Evolutionary conservation across 2,888 invertebrate genomes (phyloP).

Genomic region (Hydriomena furcata): DNA sequence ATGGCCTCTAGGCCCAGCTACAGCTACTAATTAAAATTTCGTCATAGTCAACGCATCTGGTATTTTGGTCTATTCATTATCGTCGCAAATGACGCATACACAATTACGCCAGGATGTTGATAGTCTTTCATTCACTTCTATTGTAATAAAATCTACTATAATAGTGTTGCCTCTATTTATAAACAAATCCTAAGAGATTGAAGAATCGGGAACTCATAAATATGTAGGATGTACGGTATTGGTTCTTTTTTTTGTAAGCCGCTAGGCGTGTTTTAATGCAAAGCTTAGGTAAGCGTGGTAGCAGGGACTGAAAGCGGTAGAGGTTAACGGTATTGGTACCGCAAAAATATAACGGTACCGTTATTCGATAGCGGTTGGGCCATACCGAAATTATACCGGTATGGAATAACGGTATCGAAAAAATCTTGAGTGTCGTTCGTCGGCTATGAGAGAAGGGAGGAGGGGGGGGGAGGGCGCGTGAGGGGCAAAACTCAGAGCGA

Average conservation of each 20-base stretch:
- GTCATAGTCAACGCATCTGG: constrained; percentile 35
- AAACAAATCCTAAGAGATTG: constrained; percentile 38
- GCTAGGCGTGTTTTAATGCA: too few relatives aligned
- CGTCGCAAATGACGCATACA: constrained; percentile 54
- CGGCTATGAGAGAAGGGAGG: too few relatives aligned
- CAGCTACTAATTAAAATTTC: constrained; percentile 20
- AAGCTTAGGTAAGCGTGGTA: too few relatives aligned
- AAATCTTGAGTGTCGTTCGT: too few relatives aligned
- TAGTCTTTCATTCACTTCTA: constrained; percentile 66
- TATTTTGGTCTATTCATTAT: constrained; percentile 35
- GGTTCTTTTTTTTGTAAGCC: constrained; percentile 9
- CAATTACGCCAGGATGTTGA: constrained; percentile 70
- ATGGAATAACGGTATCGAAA: too few relatives aligned
- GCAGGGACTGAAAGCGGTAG: too few relatives aligned
- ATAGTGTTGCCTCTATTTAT: constrained; percentile 54
- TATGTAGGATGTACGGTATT: constrained; percentile 28
- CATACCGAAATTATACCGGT: too few relatives aligned
- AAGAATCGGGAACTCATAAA: constrained; percentile 39
- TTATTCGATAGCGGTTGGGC: too few relatives aligned
- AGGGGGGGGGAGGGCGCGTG: too few relatives aligned
- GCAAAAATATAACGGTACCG: too few relatives aligned
- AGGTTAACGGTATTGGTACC: too few relatives aligned
- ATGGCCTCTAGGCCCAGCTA: not conserved
- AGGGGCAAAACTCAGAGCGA: too few relatives aligned
- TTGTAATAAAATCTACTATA: constrained; percentile 48